Evolutionary conservation across 2,888 invertebrate genomes (phyloP), one percentile per base, ranked within the genome.

Genomic region (Drosophila suboccidentalis): DNA sequence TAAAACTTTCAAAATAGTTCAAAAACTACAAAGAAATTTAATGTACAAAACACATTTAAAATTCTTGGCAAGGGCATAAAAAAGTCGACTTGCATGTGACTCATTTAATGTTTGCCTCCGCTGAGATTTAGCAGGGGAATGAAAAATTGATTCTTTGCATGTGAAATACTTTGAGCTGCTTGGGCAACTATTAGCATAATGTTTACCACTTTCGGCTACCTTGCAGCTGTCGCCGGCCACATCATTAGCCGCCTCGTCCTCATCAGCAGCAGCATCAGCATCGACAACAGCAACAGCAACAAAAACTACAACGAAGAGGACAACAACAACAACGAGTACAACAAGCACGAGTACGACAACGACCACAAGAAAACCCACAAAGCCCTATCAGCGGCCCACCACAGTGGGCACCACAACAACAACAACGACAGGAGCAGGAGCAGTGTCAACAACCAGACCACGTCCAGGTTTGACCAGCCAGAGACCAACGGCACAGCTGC

Each of bases 101-200:
- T 15, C 4, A 1, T 9, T 3, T 54, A 6, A 17, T 11, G 36
- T 13, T 39, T 44, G 66, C 64, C 69, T 82, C 75, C 64, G 51
- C 46, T 41, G 60, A 82, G 86, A 87, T 70, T 90, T 80, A 73
- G 86, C 88, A 75, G 70, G 60, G 66, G 82, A 90, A 89, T 90
- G 90, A 90, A 90, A 90, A 91, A 91, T 90, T 91, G 87, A 90
- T 91, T 90, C 79, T 84, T 85, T 85, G 85, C 87, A 82, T 90
- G 90, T 78, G 76, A 82, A 80, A 75, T 80, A 82, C 80, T 68
- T 75, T 50, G 29, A 61, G 73, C 78, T 63, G 82, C 70, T 64
- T 75, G 67, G 64, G 80, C 69, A 85, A 67, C 78, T 88, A 82
- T 90, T 89, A 86, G 73, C 87, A 89, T 86, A 85, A 88, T 86